phyloP scores from a whole-genome alignment of 2,113 vertebrate species.

The Misgurnus mizolepis region DNA sequence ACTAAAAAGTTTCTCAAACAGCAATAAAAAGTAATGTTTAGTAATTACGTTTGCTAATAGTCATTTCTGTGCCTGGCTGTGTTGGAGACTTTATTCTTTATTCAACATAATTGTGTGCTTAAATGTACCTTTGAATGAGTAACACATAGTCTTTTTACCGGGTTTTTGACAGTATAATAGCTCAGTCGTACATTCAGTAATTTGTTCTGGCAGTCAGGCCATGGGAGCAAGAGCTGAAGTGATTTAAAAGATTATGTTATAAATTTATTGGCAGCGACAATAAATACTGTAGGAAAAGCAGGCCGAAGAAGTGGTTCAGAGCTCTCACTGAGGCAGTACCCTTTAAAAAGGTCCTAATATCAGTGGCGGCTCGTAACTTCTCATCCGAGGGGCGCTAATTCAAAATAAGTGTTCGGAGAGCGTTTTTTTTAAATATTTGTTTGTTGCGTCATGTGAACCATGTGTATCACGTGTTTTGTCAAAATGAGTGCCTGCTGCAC shows the following conservation, averaged over 20 bases:
- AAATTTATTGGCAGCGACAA: conserved; percentile 30
- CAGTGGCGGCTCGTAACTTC: no score
- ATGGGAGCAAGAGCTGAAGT: conserved; percentile 34
- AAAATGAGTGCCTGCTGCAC: no score
- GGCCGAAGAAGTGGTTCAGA: not conserved
- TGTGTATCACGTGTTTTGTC: no score
- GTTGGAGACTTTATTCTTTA: not conserved
- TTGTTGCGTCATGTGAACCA: no score
- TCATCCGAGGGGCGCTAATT: no score
- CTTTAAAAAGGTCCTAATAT: no score
- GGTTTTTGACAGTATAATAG: conserved; percentile 44
- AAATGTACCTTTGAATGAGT: conserved; percentile 1
- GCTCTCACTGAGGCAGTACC: no score
- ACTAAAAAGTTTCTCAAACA: not conserved
- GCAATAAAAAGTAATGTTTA: not conserved
- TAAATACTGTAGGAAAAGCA: conserved; percentile 48
- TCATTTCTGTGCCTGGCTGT: not conserved
- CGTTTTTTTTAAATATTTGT: no score
- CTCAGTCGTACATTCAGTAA: conserved; percentile 46
- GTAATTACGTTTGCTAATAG: conserved; percentile 15
- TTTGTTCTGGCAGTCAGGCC: conserved; percentile 48
- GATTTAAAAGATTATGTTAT: conserved; percentile 45
- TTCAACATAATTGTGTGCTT: not conserved
- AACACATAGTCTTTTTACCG: conserved; percentile 53
- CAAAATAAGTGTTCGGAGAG: no score